Evolutionary conservation across 2,888 invertebrate genomes (phyloP).

Genomic region (Bugulina stolonifera): DNA sequence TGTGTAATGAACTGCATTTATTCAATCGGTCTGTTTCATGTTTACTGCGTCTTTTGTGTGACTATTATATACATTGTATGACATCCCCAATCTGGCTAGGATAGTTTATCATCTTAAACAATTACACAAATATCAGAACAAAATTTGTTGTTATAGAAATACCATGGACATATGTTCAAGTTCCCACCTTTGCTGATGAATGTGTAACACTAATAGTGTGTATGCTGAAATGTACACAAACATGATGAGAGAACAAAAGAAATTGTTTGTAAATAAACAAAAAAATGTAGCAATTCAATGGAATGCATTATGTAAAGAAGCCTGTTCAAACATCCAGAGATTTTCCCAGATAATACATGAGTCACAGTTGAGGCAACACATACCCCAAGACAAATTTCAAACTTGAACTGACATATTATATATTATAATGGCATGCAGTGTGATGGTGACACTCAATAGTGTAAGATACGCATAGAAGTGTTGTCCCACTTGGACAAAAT

Average conservation of each 20-base stretch:
- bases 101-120: too few species aligned
- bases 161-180: background rate
- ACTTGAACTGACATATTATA: too few species aligned
- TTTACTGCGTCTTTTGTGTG: constrained; percentile 7
- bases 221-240: background rate
- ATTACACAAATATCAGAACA: background rate
- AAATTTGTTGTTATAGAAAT: background rate
- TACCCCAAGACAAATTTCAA: too few species aligned
- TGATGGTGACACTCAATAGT: too few species aligned
- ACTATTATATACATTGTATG: background rate
- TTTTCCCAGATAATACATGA: background rate
- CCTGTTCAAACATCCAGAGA: background rate
- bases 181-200: background rate
- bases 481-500: too few species aligned
- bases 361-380: too few species aligned
- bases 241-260: background rate
- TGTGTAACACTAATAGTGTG: too few species aligned
- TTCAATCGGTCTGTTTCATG: background rate
- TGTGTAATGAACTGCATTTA: constrained; percentile 8
- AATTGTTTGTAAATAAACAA: background rate
- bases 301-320: background rate
- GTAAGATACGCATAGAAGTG: too few species aligned
- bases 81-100: too few species aligned
- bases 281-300: background rate
- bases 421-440: too few species aligned